Percentiles rank a stretch among this genome's conserved stretches.
Conservation (phyloP, 1,140 invertebrate species). For the Tetragnatha versicolor region DNA sequence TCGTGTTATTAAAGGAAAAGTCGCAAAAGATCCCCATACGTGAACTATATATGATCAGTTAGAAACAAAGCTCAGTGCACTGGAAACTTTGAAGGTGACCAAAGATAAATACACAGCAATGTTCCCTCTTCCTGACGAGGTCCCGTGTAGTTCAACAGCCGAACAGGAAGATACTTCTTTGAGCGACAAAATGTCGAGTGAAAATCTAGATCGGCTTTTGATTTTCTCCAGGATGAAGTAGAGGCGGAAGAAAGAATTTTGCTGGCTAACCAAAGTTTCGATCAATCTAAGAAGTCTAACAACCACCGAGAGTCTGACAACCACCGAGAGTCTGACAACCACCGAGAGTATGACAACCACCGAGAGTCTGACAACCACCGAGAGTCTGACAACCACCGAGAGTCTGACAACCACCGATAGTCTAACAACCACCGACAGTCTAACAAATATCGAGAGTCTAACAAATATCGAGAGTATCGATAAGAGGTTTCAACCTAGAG, state of each 20-base stretch:
- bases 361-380: not conserved
- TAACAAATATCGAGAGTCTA: not conserved
- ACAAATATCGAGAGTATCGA: too few species aligned
- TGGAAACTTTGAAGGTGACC: slow-evolving; percentile 62
- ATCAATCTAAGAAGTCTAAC: not conserved
- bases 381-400: not conserved
- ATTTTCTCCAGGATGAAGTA: slow-evolving; percentile 13
- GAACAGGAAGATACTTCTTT: not conserved
- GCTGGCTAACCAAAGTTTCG: not conserved
- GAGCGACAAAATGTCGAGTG: not conserved
- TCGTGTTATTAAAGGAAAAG: slow-evolving; percentile 44
- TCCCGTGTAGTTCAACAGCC: not conserved
- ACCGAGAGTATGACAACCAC: not conserved
- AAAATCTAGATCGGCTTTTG: slow-evolving; percentile 19
- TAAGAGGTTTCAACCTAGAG: slow-evolving; percentile 1
- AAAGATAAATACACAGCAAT: slow-evolving; percentile 62
- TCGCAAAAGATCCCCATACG: not conserved
- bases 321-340: not conserved
- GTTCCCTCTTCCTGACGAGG: slow-evolving; percentile 62
- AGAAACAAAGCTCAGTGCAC: slow-evolving; percentile 59
- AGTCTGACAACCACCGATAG: too few species aligned
- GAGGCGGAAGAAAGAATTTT: not conserved
- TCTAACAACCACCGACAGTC: not conserved
- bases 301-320: not conserved
- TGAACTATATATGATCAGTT: slow-evolving; percentile 53